Evolutionary conservation across 2,888 invertebrate species (phyloP), one percentile per base, ranked within the genome.

Genomic region (Perizoma flavofasciatum): DNA sequence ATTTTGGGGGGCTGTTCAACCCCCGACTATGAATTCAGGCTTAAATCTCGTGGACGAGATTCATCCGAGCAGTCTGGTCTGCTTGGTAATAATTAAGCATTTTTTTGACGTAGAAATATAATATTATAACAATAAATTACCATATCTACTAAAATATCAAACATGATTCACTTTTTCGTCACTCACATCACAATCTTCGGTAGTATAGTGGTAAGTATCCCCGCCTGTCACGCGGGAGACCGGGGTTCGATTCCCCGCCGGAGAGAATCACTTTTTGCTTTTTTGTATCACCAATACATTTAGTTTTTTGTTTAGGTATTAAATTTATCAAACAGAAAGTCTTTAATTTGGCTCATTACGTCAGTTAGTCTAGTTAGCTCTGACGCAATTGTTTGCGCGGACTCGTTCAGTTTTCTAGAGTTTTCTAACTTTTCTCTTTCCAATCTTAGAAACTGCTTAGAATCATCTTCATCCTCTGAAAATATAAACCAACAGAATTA

Each of bases 181-280:
- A 0, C 0, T 0, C 0, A 0, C 5, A 1, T 39, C 43, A 46
- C 0, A 49, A 48, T 90, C 90, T 86, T 89, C 91, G 92, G 92
- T 92, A 92, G 92, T 92, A 92, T 92, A 92, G 92, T 92, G 92
- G 92, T 92, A 66, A 92, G 92, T 92, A 92, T 92, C 91, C 92
- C 92, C 91, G 92, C 92, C 92, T 92, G 92, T 92, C 92, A 92
- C 92, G 92, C 92, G 92, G 92, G 92, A 92, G 92, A 92, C 92
- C 92, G 91, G 92, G 92, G 92, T 92, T 92, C 92, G 92, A 92
- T 92, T 92, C 92, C 92, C 92, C 90, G 92, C 91, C 90, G 91
- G 87, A 85, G 87, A 86, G 85, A 66, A 3, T 3, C n/a, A 6
- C 35, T 56, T 56, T 56, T 49, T 49, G 45, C 32, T 8, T 39